phyloP scores from a whole-genome alignment of 2,888 invertebrate species.

The Xanthia icteritia region DNA sequence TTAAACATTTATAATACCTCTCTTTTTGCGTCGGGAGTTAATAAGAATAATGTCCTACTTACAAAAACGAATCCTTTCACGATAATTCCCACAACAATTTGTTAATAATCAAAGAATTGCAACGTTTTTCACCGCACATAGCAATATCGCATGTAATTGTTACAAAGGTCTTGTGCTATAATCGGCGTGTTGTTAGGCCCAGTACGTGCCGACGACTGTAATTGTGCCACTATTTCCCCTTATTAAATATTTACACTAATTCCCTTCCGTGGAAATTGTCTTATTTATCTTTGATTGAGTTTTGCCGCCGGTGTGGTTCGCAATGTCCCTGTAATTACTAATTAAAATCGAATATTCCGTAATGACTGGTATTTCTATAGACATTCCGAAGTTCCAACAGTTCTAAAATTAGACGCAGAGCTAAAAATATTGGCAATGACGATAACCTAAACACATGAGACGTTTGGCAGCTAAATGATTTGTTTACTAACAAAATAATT shows the following conservation, averaged over 20 bases:
- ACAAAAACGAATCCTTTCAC: neutral
- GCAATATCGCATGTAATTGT: constrained; percentile 59
- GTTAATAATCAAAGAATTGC: constrained; percentile 27
- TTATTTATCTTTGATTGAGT: constrained; percentile 49
- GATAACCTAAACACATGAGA: constrained; percentile 15
- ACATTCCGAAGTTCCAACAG: neutral
- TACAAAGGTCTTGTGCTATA: constrained; percentile 55
- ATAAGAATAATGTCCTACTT: neutral
- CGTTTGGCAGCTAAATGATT: constrained; percentile 23
- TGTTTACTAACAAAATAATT: constrained; percentile 45
- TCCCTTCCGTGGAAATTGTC: constrained; percentile 52
- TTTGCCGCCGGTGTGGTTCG: constrained; percentile 15
- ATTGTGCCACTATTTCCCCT: constrained; percentile 64
- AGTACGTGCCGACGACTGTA: constrained; percentile 63
- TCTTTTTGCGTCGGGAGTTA: too few relatives aligned
- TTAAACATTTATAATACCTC: too few relatives aligned
- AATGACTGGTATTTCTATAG: constrained; percentile 2
- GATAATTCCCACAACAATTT: constrained; percentile 21
- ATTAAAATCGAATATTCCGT: constrained; percentile 22
- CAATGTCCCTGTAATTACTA: constrained; percentile 20
- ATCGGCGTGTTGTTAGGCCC: constrained; percentile 59
- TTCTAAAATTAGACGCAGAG: constrained; percentile 26
- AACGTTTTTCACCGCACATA: constrained; percentile 29
- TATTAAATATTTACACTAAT: constrained; percentile 68
- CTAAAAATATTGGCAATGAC: constrained; percentile 37